These are phyloP conservation scores for Chondrilla cf. caribensis DNA, from an alignment of 37 sponge, comb jelly and placozoan genomes.

Conservation along the genomic window DNA sequence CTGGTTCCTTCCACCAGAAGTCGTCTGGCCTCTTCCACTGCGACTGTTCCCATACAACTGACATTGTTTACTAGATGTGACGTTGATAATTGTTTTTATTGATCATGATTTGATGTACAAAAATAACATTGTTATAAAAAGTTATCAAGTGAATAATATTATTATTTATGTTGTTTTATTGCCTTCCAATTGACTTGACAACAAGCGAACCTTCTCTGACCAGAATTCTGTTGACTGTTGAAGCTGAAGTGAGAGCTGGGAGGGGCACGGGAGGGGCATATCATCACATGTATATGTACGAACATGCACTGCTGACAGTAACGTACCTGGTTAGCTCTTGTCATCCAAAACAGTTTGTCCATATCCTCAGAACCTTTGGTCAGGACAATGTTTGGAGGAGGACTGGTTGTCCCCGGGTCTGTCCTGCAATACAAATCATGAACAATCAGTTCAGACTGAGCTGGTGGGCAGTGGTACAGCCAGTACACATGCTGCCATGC, in stretches of 20 bases:
- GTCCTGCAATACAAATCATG: too few relatives aligned
- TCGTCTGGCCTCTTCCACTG: slow-evolving; percentile 67
- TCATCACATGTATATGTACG: too few relatives aligned
- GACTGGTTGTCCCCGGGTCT: too few relatives aligned
- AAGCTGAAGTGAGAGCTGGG: slow-evolving; percentile 15
- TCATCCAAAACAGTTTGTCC: slow-evolving; percentile 25
- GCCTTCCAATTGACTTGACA: not conserved
- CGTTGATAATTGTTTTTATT: not conserved
- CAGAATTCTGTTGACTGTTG: slow-evolving; percentile 17
- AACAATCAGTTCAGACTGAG: too few relatives aligned
- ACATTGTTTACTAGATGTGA: not conserved
- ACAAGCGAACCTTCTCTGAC: slow-evolving; percentile 17
- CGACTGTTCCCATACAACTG: slow-evolving; percentile 69
- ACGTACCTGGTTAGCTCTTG: slow-evolving; percentile 5
- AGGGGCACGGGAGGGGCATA: not conserved
- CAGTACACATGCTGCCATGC: not conserved
- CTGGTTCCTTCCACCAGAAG: too few relatives aligned
- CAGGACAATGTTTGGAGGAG: too few relatives aligned
- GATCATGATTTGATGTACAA: not conserved
- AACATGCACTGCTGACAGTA: not conserved
- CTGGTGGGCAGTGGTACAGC: not conserved
- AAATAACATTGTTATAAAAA: not conserved
- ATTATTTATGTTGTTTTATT: not conserved
- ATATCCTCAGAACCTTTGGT: not conserved
- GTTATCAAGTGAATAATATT: not conserved